Base-by-base conservation (phyloP, 2,797 vertebrate species). In the Sebastiscus albofasciatus region DNA sequence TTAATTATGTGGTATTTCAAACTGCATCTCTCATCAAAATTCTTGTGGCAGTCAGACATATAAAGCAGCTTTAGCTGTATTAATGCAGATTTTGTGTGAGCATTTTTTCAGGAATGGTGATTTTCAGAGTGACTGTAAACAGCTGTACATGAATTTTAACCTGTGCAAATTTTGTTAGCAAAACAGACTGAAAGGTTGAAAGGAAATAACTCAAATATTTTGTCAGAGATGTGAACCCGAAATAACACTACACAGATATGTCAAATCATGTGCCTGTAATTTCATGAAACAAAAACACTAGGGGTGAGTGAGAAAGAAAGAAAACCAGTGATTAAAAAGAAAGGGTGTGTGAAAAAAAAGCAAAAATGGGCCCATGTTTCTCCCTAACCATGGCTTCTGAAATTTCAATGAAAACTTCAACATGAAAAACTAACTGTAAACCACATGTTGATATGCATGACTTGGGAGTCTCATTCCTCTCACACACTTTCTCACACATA, bases 331-430 rank as follows among this genome's bases (percentile, higher is more conserved):
- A 74, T 68, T 12, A 56, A 58, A 81, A 52, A 64, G n/a, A 65
- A 6, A 66, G 39, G 5, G 34, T 55, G 6, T 60, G 90, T 14
- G 12, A 29, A 93, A 77, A 86, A 92, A 82, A 87, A 46, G 14
- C 42, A 88, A 89, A 92, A 86, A 62, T 27, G 18, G 58, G 4
- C 5, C 14, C 18, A 33, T 27, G 29, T 82, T 81, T 70, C 65
- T 73, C 20, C 67, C 56, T 18, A 18, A 42, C 58, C 24, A 42
- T 16, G 59, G 33, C 42, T 52, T 75, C 78, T 81, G 67, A 77
- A 64, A 74, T 81, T 22, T 81, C 29, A 87, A 49, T 71, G 61
- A 75, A 82, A 84, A 65, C 62, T 9, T 72, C 22, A 42, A 34
- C 26, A 22, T 66, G 36, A 84, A 80, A 84, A 79, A 76, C 72